Base-by-base conservation (phyloP, 1,140 invertebrate species). In the Babylonia areolata region DNA sequence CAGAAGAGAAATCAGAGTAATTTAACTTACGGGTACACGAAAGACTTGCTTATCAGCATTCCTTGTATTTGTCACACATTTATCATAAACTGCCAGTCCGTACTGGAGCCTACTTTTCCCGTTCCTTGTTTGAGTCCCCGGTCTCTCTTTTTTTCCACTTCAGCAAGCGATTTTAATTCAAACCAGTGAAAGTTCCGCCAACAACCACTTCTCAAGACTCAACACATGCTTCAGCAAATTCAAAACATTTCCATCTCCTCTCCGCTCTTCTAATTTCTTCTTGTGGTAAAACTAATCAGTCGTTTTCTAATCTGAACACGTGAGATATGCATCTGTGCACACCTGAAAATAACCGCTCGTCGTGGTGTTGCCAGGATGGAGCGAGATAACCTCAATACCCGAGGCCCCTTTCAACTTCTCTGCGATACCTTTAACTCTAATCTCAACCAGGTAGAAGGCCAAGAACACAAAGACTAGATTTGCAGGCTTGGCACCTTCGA, bases 331-430 rank as follows among this genome's bases (percentile, higher is more conserved):
- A 73, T 35, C 71, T 6, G 71, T 35, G 31, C 71, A 73, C 71
- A 12, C 42, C 11, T 9, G 71, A 15, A 12, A 33, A 73, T 73
- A 73, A 73, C 2, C 33, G n/a, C n/a, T 17, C 11, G 33, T 31
- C 33, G 31, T 35, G 71, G 31, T 73, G 35, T 73, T 73, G 71
- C 71, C 33, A 73, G 31, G 31, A 17, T 3, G 71, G 71, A 33
- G 71, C n/a, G n/a, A 28, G 71, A 73, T 73, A 73, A 73, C n/a
- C 31, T 31, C 71, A 73, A 35, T 73, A 35, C 31, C 71, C 71
- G 11, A 35, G 71, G 35, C 9, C 71, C 3, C 71, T 73, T 73
- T 73, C 71, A 73, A 33, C 28, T 73, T 15, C 31, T 73, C 11
- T 12, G 71, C 17, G 71, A 35, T 73, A 73, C 17, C 31, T 2